Percentiles rank a stretch among this genome's conserved stretches.
Evolutionary conservation across 92 coral and sea anemone species (phyloP).

Genomic region (Parazoanthus swiftii): DNA sequence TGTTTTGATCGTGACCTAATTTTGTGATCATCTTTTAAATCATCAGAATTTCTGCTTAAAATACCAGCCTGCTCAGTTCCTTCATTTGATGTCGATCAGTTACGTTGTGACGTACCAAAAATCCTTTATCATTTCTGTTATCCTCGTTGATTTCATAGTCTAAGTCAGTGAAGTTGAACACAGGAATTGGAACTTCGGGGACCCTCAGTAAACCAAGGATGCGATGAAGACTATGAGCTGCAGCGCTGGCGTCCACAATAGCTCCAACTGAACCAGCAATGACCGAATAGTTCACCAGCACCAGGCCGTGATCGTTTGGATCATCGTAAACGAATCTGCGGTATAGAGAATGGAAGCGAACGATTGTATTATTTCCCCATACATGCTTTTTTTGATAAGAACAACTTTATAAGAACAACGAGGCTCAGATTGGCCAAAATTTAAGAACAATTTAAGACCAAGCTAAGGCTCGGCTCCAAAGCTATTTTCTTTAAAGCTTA

Average conservation of each 20-base stretch:
- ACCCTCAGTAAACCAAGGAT: background rate
- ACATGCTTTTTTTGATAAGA: background rate
- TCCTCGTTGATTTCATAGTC: slow-evolving; percentile 31
- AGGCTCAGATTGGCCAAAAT: no score
- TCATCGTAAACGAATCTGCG: background rate
- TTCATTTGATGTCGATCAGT: background rate
- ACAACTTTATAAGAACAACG: no score
- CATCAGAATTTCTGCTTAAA: no score
- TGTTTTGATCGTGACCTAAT: no score
- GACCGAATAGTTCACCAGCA: slow-evolving; percentile 26
- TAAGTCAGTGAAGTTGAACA: slow-evolving; percentile 2
- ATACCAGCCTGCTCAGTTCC: no score
- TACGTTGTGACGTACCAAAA: slow-evolving; percentile 1
- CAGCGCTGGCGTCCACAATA: slow-evolving; percentile 4
- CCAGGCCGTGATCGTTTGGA: slow-evolving; percentile 21
- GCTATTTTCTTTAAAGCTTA: no score
- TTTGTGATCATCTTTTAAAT: no score
- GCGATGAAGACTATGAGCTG: background rate
- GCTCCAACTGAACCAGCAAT: slow-evolving; percentile 27
- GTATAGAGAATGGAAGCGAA: background rate
- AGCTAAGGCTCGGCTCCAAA: no score
- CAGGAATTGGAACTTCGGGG: slow-evolving; percentile 2
- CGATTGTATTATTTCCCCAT: background rate
- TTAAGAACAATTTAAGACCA: no score
- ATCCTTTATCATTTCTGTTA: background rate